Percentiles rank a stretch among this genome's conserved stretches.
Conservation (phyloP, 2,888 invertebrate species). For the Spialia ferax region DNA sequence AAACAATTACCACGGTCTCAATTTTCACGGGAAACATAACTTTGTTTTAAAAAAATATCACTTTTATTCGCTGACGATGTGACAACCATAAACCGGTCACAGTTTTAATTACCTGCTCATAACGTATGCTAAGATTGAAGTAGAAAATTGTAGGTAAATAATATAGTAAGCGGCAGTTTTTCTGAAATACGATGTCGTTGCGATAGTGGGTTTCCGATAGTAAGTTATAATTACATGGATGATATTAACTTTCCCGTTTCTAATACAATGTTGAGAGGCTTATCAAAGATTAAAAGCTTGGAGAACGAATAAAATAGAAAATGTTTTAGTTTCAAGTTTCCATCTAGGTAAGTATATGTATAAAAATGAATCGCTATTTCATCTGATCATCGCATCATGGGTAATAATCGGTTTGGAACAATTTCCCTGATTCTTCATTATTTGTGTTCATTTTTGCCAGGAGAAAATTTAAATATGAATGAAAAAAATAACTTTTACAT, state of each 20-base stretch:
- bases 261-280: slow-evolving; percentile 18
- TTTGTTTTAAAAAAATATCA: neutral
- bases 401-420: too few species aligned
- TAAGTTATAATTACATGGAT: slow-evolving; percentile 24
- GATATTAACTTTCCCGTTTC: slow-evolving; percentile 21
- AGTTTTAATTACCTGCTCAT: slow-evolving; percentile 30
- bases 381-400: too few species aligned
- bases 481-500: too few species aligned
- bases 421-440: too few species aligned
- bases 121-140: slow-evolving; percentile 39
- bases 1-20: too few species aligned
- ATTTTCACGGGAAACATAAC: too few species aligned
- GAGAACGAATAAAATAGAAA: neutral
- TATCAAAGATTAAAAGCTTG: slow-evolving; percentile 2
- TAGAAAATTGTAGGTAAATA: slow-evolving; percentile 39
- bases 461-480: too few species aligned
- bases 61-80: neutral
- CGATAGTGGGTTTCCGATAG: slow-evolving; percentile 18
- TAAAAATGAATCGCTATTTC: too few species aligned
- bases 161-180: slow-evolving; percentile 22
- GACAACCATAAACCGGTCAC: slow-evolving; percentile 10
- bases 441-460: too few species aligned
- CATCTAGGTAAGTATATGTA: too few species aligned
- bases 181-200: slow-evolving; percentile 31
- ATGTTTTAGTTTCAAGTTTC: neutral